Base-by-base conservation (phyloP, 2,888 invertebrate genomes). In the Noctuana brunneofusca region DNA sequence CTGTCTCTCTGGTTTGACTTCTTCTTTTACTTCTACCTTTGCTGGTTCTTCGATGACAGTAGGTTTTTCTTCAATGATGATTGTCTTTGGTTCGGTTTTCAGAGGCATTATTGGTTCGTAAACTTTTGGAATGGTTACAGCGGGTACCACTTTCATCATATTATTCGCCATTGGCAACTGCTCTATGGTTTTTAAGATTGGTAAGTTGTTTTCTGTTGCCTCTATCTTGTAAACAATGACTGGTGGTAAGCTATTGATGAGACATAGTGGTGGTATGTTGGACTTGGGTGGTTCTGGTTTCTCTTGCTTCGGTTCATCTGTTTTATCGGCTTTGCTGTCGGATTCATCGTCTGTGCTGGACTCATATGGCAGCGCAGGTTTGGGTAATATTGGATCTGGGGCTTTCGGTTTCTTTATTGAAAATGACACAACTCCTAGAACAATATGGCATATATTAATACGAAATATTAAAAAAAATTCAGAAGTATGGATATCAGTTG, bases 361-460 rank as follows among this genome's bases (percentile, higher is more conserved):
- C 73, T 96, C 96, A 71, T 96, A 92, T 0, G 96, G 95, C 41
- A 97, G 76, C 0, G 96, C 95, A 58, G 95, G 96, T 79, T 95
- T 96, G 3, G 95, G 92, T 1, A 94, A 83, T 1, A 93, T 89
- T 0, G 92, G 87, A 53, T 94, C 94, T 0, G 94, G 94, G 63
- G 96, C 97, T 78, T 96, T 96, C 0, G 94, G 90, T 78, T 97
- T 97, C 75, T 95, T 96, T 46, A 97, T 96, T 0, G 96, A 97
- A 81, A 97, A 97, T 64, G 96, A 95, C 0, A 97, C 96, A 0
- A 96, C 95, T 9, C 93, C 95, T 95, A 11, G 20, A 46, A 48
- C 22, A 62, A 55, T 55, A 54, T 41, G n/a, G n/a, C n/a, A n/a
- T n/a, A n/a, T n/a, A n/a, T n/a, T n/a, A n/a, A n/a, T n/a, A n/a